phyloP scores from a whole-genome alignment of 1,140 invertebrate species.

The Eriocheir sinensis region DNA sequence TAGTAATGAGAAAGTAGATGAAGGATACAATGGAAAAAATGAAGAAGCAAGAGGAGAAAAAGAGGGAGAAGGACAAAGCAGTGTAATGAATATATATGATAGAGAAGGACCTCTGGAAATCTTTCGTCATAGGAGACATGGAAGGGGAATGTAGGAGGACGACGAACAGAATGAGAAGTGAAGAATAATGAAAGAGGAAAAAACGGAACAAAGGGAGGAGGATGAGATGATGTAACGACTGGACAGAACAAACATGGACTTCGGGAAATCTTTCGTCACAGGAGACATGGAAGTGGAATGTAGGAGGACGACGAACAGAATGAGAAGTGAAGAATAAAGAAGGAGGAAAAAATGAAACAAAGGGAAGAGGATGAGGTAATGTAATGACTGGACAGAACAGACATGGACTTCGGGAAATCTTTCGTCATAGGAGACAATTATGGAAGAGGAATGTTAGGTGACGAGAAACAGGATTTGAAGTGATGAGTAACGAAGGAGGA shows the following conservation, averaged over 20 bases:
- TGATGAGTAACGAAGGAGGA: neutral
- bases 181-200: neutral
- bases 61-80: neutral
- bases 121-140: neutral
- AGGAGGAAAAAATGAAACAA: neutral
- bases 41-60: neutral
- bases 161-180: neutral
- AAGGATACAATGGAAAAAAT: neutral
- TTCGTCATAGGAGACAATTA: too few relatives aligned
- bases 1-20: neutral
- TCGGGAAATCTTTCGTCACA: neutral
- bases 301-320: neutral
- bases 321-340: neutral
- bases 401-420: neutral
- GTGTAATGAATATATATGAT: too few relatives aligned
- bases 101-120: too few relatives aligned
- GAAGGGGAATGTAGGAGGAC: neutral
- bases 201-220: neutral
- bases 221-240: neutral
- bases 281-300: neutral
- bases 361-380: neutral
- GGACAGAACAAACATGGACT: neutral
- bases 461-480: neutral
- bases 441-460: neutral
- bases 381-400: too few relatives aligned